phyloP scores from a whole-genome alignment of 2,113 vertebrate species.

The Oostethus manadensis region DNA sequence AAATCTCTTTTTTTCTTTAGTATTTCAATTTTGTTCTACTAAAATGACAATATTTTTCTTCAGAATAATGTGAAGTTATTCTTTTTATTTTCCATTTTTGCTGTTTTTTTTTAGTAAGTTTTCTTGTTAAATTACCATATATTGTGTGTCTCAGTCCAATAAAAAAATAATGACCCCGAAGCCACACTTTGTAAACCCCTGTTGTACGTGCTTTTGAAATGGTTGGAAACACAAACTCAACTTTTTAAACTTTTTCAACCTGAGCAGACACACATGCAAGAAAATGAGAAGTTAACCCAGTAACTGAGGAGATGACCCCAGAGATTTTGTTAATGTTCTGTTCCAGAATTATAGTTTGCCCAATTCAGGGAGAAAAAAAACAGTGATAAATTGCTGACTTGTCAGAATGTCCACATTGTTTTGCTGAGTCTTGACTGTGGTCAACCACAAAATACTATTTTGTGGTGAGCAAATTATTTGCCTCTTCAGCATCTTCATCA shows the following conservation, averaged over 20 bases:
- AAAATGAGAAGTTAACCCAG: not conserved
- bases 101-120: no score
- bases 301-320: not conserved
- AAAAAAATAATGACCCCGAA: no score
- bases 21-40: no score
- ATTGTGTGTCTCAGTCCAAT: no score
- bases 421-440: not conserved
- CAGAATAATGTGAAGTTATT: no score
- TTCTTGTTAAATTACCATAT: no score
- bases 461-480: not conserved
- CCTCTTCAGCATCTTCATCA: not conserved
- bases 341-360: not conserved
- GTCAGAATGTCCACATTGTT: not conserved
- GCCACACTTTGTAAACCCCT: no score
- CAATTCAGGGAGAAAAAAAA: not conserved
- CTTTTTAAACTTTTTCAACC: not conserved
- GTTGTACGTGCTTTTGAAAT: no score
- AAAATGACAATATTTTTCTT: no score
- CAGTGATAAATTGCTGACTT: not conserved
- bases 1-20: no score
- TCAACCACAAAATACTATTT: conserved; percentile 2
- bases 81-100: no score
- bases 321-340: not conserved
- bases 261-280: not conserved
- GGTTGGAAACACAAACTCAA: no score